These are phyloP conservation scores for Asarcornis scutulata DNA, from an alignment of 2,113 vertebrate genomes.

Conservation along the genomic window DNA sequence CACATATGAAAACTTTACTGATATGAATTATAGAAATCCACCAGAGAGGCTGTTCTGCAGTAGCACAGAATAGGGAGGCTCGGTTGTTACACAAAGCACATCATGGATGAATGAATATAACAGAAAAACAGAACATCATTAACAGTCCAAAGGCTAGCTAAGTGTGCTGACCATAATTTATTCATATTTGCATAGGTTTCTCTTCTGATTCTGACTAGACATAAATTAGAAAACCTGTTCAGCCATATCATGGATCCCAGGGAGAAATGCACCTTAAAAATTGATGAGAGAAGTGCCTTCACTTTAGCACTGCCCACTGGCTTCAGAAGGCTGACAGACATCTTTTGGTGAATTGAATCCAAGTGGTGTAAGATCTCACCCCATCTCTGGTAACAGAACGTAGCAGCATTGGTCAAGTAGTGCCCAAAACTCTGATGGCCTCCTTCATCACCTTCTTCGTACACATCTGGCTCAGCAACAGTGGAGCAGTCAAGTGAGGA, in stretches of 20 bases:
- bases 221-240: not conserved
- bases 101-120: conserved; percentile 1
- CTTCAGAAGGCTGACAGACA: not conserved
- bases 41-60: not conserved
- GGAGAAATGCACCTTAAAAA: not conserved
- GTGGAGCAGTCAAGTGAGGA: not conserved
- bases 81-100: not conserved
- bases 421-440: not conserved
- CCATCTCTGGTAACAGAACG: not conserved
- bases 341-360: not conserved
- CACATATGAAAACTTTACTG: conserved; percentile 24
- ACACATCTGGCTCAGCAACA: rapidly evolving
- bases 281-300: not conserved
- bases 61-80: not conserved
- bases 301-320: not conserved
- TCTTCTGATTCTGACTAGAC: not conserved
- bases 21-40: conserved; percentile 13
- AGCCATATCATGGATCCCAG: not conserved
- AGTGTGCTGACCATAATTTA: not conserved
- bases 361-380: not conserved
- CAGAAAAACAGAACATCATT: conserved; percentile 43
- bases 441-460: not conserved
- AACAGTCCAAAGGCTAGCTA: not conserved
- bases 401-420: not conserved
- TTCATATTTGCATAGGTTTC: not conserved